Evolutionary conservation across 1,140 invertebrate genomes (phyloP).

Genomic region (Trichogramma pretiosum): DNA sequence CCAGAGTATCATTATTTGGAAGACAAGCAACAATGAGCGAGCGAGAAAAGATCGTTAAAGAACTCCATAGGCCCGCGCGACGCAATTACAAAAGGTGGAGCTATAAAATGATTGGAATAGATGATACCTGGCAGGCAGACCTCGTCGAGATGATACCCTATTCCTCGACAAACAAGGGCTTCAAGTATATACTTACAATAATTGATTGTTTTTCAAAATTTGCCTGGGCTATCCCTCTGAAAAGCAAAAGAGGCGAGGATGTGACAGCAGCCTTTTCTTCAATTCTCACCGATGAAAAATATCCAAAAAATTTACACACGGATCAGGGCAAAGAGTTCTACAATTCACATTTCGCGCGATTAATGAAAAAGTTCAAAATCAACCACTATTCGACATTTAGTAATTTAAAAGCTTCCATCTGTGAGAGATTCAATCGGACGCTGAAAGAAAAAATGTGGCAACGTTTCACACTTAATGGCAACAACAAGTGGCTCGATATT

Average conservation of each 20-base stretch:
- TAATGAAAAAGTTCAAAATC: background rate
- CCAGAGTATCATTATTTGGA: too few species aligned
- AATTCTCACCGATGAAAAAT: slow-evolving; percentile 2
- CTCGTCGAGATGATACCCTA: slow-evolving; percentile 8
- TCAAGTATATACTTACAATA: slow-evolving; percentile 14
- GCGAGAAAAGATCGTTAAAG: too few species aligned
- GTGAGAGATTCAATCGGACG: background rate
- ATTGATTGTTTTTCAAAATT: slow-evolving; percentile 18
- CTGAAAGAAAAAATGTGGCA: background rate
- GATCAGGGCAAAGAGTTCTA: slow-evolving; percentile 10
- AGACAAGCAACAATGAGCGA: too few species aligned
- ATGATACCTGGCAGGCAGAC: slow-evolving; percentile 12
- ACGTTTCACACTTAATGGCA: background rate
- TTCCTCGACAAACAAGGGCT: background rate
- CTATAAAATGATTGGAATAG: slow-evolving; percentile 9
- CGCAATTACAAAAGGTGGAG: slow-evolving; percentile 6
- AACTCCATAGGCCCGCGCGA: background rate
- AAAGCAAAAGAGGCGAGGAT: slow-evolving; percentile 14
- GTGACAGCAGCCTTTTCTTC: slow-evolving; percentile 11
- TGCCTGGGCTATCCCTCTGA: slow-evolving; percentile 16
- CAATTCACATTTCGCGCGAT: slow-evolving; percentile 2
- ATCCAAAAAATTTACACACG: slow-evolving; percentile 13
- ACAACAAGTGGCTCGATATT: background rate
- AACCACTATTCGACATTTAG: background rate
- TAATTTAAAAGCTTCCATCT: background rate